Conservation (phyloP, 2,113 vertebrate genomes). For the Chloebia gouldiae region DNA sequence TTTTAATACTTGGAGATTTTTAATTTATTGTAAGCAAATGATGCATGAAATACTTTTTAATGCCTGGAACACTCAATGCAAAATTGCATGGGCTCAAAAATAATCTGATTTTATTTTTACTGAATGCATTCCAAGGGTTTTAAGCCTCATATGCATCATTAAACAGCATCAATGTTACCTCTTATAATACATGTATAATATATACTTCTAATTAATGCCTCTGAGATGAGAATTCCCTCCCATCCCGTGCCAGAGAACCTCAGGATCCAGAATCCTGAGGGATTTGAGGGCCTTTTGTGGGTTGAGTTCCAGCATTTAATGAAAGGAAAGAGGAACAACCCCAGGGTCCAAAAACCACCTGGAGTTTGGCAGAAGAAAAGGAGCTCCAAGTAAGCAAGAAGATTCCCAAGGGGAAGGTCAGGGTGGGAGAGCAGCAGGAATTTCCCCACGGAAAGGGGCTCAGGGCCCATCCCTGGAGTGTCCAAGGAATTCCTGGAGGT, state of each 20-base stretch:
- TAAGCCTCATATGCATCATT: not conserved
- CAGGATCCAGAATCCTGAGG: not conserved
- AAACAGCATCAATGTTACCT: not conserved
- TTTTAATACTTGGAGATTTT: not conserved
- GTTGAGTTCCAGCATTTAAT: not conserved
- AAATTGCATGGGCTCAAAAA: not conserved
- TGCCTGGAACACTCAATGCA: not conserved
- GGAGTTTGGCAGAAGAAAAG: not conserved
- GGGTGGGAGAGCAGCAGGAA: not conserved
- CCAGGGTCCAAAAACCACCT: accelerated
- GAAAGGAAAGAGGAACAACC: not conserved
- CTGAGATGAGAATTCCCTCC: not conserved
- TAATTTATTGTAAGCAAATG: slow-evolving; percentile 41
- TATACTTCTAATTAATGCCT: not conserved
- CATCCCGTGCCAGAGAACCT: not conserved
- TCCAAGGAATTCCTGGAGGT: not conserved
- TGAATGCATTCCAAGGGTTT: not conserved
- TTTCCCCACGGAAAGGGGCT: not conserved
- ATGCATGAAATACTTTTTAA: not conserved
- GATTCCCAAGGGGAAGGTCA: not conserved
- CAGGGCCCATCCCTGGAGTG: not conserved
- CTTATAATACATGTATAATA: not conserved
- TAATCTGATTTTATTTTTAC: not conserved
- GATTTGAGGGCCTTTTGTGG: too few relatives aligned
- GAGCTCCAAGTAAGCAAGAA: accelerated